A percentile compares a stretch with the other conserved stretches of the same genome.
Evolutionary conservation across 2,888 invertebrate genomes (phyloP).

Genomic region (Cheilosia variabilis): DNA sequence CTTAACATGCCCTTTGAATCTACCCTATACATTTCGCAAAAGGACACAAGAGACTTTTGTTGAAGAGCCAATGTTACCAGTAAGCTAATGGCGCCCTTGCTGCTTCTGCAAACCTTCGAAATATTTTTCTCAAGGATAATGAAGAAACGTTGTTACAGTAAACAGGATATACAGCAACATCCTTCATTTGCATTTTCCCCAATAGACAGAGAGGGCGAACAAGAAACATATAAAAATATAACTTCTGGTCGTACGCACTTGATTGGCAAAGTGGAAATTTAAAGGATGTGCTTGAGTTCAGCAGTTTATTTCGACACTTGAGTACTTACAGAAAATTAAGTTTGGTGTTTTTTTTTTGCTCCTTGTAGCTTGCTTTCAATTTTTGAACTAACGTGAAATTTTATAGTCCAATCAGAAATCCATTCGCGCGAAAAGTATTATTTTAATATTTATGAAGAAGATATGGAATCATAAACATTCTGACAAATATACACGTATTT

Average conservation of each 20-base stretch:
- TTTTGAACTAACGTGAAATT: conserved; percentile 53
- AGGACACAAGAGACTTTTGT: conserved; percentile 50
- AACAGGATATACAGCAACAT: conserved; percentile 60
- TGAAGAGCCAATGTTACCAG: conserved; percentile 57
- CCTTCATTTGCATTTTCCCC: conserved; percentile 53
- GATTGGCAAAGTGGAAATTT: conserved; percentile 72
- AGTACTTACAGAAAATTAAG: conserved; percentile 63
- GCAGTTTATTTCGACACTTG: conserved; percentile 70
- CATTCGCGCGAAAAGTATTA: conserved; percentile 70
- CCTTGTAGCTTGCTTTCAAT: background rate
- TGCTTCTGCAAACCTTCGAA: conserved; percentile 39
- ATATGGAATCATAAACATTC: conserved; percentile 56
- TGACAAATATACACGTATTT: conserved; percentile 51
- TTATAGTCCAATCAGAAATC: conserved; percentile 72
- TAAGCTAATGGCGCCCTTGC: conserved; percentile 61
- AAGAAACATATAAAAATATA: conserved; percentile 55
- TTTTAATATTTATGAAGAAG: conserved; percentile 69
- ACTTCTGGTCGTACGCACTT: conserved; percentile 73
- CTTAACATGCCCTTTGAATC: conserved; percentile 66
- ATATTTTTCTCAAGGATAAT: conserved; percentile 57
- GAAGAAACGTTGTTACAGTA: conserved; percentile 53
- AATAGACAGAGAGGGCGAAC: conserved; percentile 9
- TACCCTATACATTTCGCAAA: conserved; percentile 56
- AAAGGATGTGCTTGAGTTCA: conserved; percentile 71
- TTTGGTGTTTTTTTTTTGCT: conserved; percentile 42